Evolutionary conservation across 2,113 vertebrate genomes (phyloP).

Genomic region (Alces alces): DNA sequence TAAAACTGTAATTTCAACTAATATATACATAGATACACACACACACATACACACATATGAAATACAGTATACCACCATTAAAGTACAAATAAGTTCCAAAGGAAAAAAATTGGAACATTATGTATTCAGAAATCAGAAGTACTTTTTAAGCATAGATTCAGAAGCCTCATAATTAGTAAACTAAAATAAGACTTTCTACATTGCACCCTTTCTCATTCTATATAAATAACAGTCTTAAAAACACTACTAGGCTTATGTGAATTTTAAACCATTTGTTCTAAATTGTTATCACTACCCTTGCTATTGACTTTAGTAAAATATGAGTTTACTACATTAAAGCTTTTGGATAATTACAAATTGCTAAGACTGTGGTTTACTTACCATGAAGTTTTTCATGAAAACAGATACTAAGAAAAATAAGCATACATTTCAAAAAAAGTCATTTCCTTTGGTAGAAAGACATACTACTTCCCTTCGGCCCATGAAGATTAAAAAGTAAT

Average conservation of each 20-base stretch:
- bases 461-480: not conserved
- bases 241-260: not conserved
- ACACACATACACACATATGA: not conserved
- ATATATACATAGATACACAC: not conserved
- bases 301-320: not conserved
- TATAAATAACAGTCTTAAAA: not conserved
- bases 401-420: slow-evolving; percentile 10
- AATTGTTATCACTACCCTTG: not conserved
- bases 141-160: not conserved
- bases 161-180: not conserved
- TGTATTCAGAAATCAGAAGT: not conserved
- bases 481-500: not conserved
- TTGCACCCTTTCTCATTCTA: not conserved
- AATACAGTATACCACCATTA: slow-evolving; percentile 10
- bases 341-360: not conserved
- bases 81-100: slow-evolving; percentile 24
- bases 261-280: not conserved
- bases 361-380: not conserved
- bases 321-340: not conserved
- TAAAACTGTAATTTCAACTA: not conserved
- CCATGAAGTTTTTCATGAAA: not conserved
- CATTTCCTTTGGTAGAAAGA: not conserved
- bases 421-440: not conserved
- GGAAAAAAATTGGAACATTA: not conserved
- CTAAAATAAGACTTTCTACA: not conserved